Evolutionary conservation across 92 coral and sea anemone species (phyloP), one percentile per base, ranked within the genome.

Genomic region (Epizoanthus stellaris): DNA sequence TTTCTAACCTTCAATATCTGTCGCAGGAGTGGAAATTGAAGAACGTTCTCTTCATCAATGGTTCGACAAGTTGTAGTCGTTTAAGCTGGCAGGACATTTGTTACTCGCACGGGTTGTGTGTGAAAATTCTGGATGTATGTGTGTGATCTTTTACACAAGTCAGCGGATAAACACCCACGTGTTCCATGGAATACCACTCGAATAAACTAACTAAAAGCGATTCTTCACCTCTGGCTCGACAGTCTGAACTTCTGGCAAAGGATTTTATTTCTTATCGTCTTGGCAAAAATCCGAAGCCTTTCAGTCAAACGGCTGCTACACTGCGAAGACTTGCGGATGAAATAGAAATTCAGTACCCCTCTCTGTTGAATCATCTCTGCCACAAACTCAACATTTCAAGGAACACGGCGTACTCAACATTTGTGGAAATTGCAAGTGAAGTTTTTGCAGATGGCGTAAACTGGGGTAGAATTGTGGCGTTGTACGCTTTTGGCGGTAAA

Each of bases 401-500:
- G 60, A 92, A 87, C 69, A 97, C 99, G 34, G 99, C 94, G 5
- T 97, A 97, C 76, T 80, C 90, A 39, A 95, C 99, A 10, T 97
- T 97, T 88, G 90, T 85, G 57, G 98, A 97, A 88, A 94, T 97
- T 74, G 99, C 99, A 25, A 90, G 93, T 30, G 98, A 97, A 80
- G 98, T 97, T n/a, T 97, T 94, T 80, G 93, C 92, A 8, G 99
- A 97, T 90, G 99, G 98, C 40, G 54, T 93, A n/a, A 97, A 97
- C 88, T 97, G 99, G 99, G 99, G 99, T 47, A 93, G 99, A 57
- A 97, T 97, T 42, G 99, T 91, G 17, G 99, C 95, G 15, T 64
- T 97, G 56, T 97, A 82, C 81, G 99, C 99, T n/a, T 97, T 97
- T 87, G 96, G 99, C 59, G 99, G 98, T 23, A 89, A 91, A 75